Conservation (phyloP, 1,140 invertebrate genomes). For the Trichoplusia ni region DNA sequence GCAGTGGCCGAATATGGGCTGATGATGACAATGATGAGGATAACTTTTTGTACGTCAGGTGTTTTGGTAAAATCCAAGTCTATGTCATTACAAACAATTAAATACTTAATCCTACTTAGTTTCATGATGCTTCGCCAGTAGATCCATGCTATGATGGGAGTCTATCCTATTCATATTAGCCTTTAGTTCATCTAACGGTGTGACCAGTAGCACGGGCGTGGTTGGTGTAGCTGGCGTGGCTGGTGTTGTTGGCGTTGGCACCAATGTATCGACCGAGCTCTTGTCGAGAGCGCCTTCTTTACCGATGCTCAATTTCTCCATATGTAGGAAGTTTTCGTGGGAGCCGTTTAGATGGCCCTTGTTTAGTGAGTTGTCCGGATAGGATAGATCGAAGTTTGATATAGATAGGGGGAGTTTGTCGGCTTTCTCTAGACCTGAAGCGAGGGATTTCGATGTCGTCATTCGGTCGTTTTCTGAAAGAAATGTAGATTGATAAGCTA, state of each 20-base stretch:
- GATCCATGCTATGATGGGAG: slow-evolving; percentile 75
- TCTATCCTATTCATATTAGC: slow-evolving; percentile 80
- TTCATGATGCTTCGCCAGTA: slow-evolving; percentile 48
- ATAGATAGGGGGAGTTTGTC: slow-evolving; percentile 54
- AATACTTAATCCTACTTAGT: slow-evolving; percentile 26
- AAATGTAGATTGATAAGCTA: too few relatives aligned
- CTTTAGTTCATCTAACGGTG: slow-evolving; percentile 65
- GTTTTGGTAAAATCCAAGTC: too few relatives aligned
- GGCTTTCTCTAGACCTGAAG: slow-evolving; percentile 54
- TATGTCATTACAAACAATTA: not conserved
- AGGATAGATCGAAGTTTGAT: slow-evolving; percentile 64
- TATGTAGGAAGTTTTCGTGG: slow-evolving; percentile 60
- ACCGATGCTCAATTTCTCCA: slow-evolving; percentile 53
- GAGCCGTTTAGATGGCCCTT: slow-evolving; percentile 58
- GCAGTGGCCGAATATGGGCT: too few relatives aligned
- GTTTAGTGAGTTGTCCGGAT: slow-evolving; percentile 40
- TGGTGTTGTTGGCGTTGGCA: too few relatives aligned
- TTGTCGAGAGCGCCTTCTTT: slow-evolving; percentile 20
- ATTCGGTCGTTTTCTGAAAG: slow-evolving; percentile 49
- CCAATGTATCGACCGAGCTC: slow-evolving; percentile 26
- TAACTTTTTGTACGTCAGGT: too few relatives aligned
- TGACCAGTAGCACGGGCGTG: slow-evolving; percentile 33
- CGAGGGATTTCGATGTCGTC: slow-evolving; percentile 57
- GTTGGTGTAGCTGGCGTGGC: too few relatives aligned
- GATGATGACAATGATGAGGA: too few relatives aligned